Percentiles rank a stretch among this genome's conserved stretches.
Conservation (phyloP, 2,113 vertebrate species). For the Misgurnus anguillicaudatus region DNA sequence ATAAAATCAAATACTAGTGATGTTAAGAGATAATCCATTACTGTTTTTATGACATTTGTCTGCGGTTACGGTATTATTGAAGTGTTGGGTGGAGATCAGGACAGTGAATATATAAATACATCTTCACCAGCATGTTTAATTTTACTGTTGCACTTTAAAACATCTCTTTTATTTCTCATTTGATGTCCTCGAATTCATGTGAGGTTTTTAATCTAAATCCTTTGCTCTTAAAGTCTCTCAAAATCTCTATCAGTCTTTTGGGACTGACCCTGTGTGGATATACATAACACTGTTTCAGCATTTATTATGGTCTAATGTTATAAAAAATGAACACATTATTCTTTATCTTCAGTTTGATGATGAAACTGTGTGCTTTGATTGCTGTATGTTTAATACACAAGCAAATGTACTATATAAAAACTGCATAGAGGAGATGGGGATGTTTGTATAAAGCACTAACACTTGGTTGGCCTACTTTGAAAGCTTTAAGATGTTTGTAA, state of each 20-base stretch:
- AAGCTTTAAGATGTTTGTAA: neutral
- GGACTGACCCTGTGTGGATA: neutral
- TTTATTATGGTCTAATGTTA: neutral
- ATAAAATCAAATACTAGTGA: too few species aligned
- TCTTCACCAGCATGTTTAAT: too few species aligned
- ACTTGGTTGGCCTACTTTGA: neutral
- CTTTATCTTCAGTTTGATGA: neutral
- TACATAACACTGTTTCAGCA: neutral
- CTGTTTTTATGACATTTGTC: too few species aligned
- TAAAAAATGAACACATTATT: neutral
- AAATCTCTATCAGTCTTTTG: neutral
- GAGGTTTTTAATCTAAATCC: neutral
- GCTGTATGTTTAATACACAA: too few species aligned
- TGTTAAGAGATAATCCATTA: too few species aligned
- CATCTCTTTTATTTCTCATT: neutral
- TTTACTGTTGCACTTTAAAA: neutral
- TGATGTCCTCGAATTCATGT: constrained; percentile 1
- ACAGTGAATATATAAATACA: neutral
- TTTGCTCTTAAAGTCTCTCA: neutral
- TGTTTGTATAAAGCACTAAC: neutral
- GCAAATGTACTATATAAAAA: neutral
- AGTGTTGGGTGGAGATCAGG: too few species aligned
- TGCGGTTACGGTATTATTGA: too few species aligned
- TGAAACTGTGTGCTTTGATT: neutral
- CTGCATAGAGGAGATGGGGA: too few species aligned